phyloP scores from a whole-genome alignment of 2,113 vertebrate species.

The Percina caprodes region DNA sequence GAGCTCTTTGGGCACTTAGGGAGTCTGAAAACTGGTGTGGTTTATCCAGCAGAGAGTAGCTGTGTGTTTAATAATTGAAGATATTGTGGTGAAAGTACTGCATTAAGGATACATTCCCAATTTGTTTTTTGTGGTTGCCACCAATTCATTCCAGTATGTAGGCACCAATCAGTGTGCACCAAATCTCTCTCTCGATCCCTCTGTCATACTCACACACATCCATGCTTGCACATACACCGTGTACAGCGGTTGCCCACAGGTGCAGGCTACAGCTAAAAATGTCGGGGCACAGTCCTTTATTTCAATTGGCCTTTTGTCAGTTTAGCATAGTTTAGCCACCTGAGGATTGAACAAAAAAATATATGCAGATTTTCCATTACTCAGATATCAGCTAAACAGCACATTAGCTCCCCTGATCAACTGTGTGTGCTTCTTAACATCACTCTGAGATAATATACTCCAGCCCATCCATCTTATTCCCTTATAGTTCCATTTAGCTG shows the following conservation, averaged over 20 bases:
- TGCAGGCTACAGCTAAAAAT: conserved; percentile 56
- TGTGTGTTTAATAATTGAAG: neutral
- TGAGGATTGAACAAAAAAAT: conserved; percentile 55
- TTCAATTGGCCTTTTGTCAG: conserved; percentile 71
- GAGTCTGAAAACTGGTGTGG: conserved; percentile 14
- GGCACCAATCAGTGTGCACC: neutral
- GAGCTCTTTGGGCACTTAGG: conserved; percentile 4
- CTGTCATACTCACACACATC: neutral
- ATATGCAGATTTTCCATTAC: conserved; percentile 53
- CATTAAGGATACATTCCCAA: neutral
- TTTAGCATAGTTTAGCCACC: conserved; percentile 69
- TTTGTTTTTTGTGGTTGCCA: neutral
- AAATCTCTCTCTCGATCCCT: neutral
- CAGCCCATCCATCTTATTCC: conserved; percentile 49
- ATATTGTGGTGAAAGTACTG: neutral
- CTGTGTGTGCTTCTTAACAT: conserved; percentile 46
- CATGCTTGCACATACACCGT: neutral
- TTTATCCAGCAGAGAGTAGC: conserved; percentile 18
- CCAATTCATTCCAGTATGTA: neutral
- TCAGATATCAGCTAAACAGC: conserved; percentile 47
- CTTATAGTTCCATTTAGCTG: conserved; percentile 21
- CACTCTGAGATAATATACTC: conserved; percentile 37
- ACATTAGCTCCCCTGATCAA: conserved; percentile 39
- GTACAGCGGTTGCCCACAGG: conserved; percentile 26
- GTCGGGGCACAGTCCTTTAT: conserved; percentile 62